A percentile compares a stretch with the other conserved stretches of the same genome.
These are phyloP conservation scores for Anoplius nigerrimus DNA, from an alignment of 2,888 invertebrate genomes.

Conservation along the genomic window DNA sequence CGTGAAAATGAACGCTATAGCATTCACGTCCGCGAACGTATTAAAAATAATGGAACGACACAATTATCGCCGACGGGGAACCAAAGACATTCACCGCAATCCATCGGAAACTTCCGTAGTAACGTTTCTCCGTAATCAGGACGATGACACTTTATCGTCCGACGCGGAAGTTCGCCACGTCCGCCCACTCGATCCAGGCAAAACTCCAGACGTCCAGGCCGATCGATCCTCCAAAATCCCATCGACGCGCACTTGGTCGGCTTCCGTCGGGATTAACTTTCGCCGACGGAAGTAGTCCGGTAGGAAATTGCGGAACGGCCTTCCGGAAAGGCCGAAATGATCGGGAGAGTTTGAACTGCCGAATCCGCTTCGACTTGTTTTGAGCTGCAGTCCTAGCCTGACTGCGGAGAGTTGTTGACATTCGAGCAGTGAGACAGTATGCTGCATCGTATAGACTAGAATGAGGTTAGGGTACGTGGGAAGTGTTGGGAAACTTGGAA, in stretches of 20 bases:
- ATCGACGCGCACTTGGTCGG: constrained; percentile 37
- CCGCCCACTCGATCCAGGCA: constrained; percentile 2
- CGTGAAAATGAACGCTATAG: too few relatives aligned
- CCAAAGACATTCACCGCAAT: not conserved
- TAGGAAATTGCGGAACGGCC: constrained; percentile 34
- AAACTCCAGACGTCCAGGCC: constrained; percentile 1
- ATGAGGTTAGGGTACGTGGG: too few relatives aligned
- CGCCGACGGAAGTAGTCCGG: constrained; percentile 38
- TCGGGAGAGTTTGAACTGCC: too few relatives aligned
- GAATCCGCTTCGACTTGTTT: too few relatives aligned
- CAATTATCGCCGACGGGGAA: constrained; percentile 17
- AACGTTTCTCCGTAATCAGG: too few relatives aligned
- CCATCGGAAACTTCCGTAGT: not conserved
- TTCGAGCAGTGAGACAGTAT: too few relatives aligned
- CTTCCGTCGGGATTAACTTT: constrained; percentile 53
- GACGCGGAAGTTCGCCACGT: not conserved
- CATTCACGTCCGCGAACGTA: too few relatives aligned
- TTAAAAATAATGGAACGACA: not conserved
- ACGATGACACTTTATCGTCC: not conserved
- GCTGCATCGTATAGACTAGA: too few relatives aligned
- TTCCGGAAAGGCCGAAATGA: too few relatives aligned
- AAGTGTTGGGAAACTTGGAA: too few relatives aligned
- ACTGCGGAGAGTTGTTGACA: too few relatives aligned
- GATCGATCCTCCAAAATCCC: constrained; percentile 37
- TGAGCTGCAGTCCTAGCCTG: too few relatives aligned